Evolutionary conservation across 2,113 vertebrate species (phyloP), one percentile per base, ranked within the genome.

Genomic region (Hypomesus transpacificus): DNA sequence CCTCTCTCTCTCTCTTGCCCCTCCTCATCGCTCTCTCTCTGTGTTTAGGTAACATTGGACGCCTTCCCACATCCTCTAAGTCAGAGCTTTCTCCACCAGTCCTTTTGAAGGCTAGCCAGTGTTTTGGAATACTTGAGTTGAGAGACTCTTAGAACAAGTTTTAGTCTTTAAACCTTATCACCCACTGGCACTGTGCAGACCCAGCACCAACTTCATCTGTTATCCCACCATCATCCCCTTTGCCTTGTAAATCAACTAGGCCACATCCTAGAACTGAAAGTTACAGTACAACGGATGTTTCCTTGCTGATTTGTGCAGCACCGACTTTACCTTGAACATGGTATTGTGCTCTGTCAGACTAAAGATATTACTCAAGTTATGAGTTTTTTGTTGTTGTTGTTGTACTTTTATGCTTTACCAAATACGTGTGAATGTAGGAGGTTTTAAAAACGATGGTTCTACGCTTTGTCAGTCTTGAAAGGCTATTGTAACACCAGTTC

Each of bases 11-110:
- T 84, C 87, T 84, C 87, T 90, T 84, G 87, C 75, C 83, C 80
- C 91, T 89, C 86, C 89, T 92, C 90, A 90, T 92, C 93, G 89
- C 91, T 85, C 78, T 79, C 61, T 90, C 90, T 0, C 61, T 31
- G 22, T 90, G 56, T 90, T 90, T 91, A 89, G 87, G 86, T 89
- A 87, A 82, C 88, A 87, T 93, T 95, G 94, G 93, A 88, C 84
- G 80, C 80, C 82, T 65, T 82, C 83, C 83, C 69, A 77, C 60
- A 80, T 80, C 73, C 68, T 56, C 70, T 73, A 50, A 71, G 75
- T 77, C 34, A 51, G 39, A 7, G 79, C 60, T 75, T 67, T 73
- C 73, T 68, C 18, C 69, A 17, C 75, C 79, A 31, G 62, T 51
- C 24, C 63, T 57, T 84, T 74, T 69, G 73, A 82, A 74, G 77